Evolutionary conservation across 2,113 vertebrate genomes (phyloP).

Genomic region (Trematomus loennbergii): DNA sequence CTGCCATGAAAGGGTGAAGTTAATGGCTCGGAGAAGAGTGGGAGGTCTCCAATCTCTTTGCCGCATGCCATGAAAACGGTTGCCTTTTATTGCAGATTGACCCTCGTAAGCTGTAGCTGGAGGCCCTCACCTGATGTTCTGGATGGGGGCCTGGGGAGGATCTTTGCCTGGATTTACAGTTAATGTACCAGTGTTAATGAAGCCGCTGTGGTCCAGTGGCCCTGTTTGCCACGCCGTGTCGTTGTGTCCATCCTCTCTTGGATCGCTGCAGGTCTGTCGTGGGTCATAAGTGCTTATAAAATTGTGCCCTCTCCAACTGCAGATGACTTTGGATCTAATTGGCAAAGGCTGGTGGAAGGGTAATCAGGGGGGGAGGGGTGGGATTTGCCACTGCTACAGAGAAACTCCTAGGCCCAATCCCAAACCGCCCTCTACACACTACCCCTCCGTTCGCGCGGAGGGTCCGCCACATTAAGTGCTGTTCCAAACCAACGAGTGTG

Average conservation of each 20-base stretch:
- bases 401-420: too few relatives aligned
- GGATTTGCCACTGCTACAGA: background rate
- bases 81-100: slow-evolving; percentile 85
- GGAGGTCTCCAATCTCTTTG: slow-evolving; percentile 78
- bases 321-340: slow-evolving; percentile 58
- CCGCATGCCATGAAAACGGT: slow-evolving; percentile 80
- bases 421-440: too few relatives aligned
- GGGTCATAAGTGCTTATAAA: slow-evolving; percentile 60
- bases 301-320: slow-evolving; percentile 40
- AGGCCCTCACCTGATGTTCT: slow-evolving; percentile 68
- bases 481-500: too few relatives aligned
- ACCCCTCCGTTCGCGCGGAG: too few relatives aligned
- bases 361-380: background rate
- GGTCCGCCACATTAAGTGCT: too few relatives aligned
- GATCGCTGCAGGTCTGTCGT: slow-evolving; percentile 51
- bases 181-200: slow-evolving; percentile 86
- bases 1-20: slow-evolving; percentile 82
- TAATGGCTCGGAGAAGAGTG: slow-evolving; percentile 83
- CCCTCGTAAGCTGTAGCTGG: slow-evolving; percentile 72
- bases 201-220: slow-evolving; percentile 68
- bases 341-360: slow-evolving; percentile 29
- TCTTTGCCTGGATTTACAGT: slow-evolving; percentile 80
- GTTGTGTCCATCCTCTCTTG: slow-evolving; percentile 61
- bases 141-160: slow-evolving; percentile 24
- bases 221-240: slow-evolving; percentile 51